Conservation (phyloP, 2,113 vertebrate species). For the Aix galericulata region DNA sequence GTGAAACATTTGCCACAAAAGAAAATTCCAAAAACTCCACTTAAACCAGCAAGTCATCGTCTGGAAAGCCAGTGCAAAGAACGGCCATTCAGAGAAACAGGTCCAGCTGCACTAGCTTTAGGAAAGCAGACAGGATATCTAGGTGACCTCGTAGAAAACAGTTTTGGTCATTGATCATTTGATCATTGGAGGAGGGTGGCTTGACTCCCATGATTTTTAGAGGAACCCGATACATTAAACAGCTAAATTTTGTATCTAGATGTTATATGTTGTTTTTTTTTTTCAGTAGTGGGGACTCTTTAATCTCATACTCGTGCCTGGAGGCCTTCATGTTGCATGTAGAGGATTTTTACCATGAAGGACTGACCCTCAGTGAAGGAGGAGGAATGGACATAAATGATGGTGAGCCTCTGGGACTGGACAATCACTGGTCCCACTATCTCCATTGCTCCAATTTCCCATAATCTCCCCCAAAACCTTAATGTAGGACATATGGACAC, state of each 20-base stretch:
- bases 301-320: not conserved
- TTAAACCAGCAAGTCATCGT: not conserved
- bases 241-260: not conserved
- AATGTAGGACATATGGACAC: not conserved
- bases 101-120: not conserved
- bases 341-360: not conserved
- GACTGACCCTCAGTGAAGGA: not conserved
- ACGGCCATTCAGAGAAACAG: not conserved
- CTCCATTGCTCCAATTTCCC: not conserved
- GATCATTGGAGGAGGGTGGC: not conserved
- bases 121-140: not conserved
- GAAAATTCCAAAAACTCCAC: not conserved
- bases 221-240: not conserved
- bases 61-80: not conserved
- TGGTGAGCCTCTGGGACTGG: not conserved
- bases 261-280: not conserved
- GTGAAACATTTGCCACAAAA: slow-evolving; percentile 20
- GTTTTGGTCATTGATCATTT: not conserved
- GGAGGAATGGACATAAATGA: not conserved
- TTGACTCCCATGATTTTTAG: not conserved
- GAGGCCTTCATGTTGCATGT: fast-evolving
- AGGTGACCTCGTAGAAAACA: not conserved
- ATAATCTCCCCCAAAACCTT: not conserved
- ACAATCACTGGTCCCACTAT: not conserved
- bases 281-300: not conserved